Evolutionary conservation across 2,113 vertebrate species (phyloP), one percentile per base, ranked within the genome.

Genomic region (Oreochromis niloticus): DNA sequence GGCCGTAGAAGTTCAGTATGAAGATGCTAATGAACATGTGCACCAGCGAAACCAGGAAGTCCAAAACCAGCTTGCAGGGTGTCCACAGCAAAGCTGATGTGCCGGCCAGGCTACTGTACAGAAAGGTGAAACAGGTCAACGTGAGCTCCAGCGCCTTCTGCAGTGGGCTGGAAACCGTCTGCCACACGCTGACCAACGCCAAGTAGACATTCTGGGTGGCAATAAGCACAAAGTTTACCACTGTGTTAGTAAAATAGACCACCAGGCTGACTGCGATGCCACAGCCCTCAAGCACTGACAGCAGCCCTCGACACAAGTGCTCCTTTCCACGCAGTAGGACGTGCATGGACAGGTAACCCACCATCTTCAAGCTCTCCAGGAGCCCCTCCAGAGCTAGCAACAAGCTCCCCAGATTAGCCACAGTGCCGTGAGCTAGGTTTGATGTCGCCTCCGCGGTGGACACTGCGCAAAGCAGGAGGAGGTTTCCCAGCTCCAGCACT

Each of bases 1-100:
- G 85, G 32, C 97, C 97, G 0, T 98, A 98, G 2, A 97, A 86
- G 22, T 99, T 97, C 22, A 98, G 93, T 1, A 98, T 95, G 90
- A 99, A 96, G 56, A 97, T 41, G 41, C 94, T 96, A 91, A 97
- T 43, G 78, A 99, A 96, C 63, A 98, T 93, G 14, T 96, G 95
- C 13, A 95, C 12, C 10, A 96, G n/a, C 0, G 97, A 97, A 12
- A 93, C 93, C 63, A 98, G 63, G 6, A 98, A 94, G 90, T 99
- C 96, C 32, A 98, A 92, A 1, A 95, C 93, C 46, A 99, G 82
- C 10, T 97, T 97, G 85, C 97, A 98, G 0, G 98, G 98, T 0
- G 97, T 97, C 98, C 97, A 99, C 9, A 99, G 96, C 14, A 99
- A 95, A n/a, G 98, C 96, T 4, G 97, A 96, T 2, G 97, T 96